Base-by-base conservation (phyloP, 2,888 invertebrate species). In the Lasioglossum lativentre region DNA sequence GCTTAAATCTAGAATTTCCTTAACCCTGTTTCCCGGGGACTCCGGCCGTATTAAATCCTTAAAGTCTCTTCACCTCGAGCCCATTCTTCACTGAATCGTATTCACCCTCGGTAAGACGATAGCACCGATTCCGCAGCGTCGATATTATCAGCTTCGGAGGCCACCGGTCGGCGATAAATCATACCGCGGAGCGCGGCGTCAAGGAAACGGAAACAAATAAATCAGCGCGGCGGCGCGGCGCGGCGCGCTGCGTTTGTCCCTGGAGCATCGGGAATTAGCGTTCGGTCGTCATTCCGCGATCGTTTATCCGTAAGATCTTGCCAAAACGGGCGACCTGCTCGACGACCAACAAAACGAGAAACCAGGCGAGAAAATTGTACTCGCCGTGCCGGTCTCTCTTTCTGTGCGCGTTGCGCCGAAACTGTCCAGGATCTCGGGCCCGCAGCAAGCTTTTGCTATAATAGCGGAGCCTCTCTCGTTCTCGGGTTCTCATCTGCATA, bases 401-500 rank as follows among this genome's bases (percentile, higher is more conserved):
- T 52, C 52, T n/a, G 52, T 10, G 80, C 52, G 80, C 87, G 10
- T 78, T 78, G 74, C 68, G 85, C 77, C 87, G 66, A 87, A 88
- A 85, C 77, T 84, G 82, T 87, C 78, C 63, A 59, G 63, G 40
- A 45, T 52, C 45, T 52, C 47, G 42, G 75, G 68, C 5, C 52
- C 3, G 52, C 52, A 23, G 52, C 52, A 52, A 52, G 52, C 52
- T 52, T 23, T 10, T 10, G 52, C n/a, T 52, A 0, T 1, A 42
- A 1, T 0, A 2, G 52, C 23, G n/a, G n/a, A 52, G n/a, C 52
- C 52, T 52, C 52, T 52, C 34, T 77, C 75, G 56, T 38, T n/a
- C 68, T 38, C 34, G 56, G 16, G 68, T 77, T 74, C 89, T 90
- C 86, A 89, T 90, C 90, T 89, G 85, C 90, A 90, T 90, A 83